Base-by-base conservation (phyloP, 2,888 invertebrate genomes). In the Aphodius sticticus region DNA sequence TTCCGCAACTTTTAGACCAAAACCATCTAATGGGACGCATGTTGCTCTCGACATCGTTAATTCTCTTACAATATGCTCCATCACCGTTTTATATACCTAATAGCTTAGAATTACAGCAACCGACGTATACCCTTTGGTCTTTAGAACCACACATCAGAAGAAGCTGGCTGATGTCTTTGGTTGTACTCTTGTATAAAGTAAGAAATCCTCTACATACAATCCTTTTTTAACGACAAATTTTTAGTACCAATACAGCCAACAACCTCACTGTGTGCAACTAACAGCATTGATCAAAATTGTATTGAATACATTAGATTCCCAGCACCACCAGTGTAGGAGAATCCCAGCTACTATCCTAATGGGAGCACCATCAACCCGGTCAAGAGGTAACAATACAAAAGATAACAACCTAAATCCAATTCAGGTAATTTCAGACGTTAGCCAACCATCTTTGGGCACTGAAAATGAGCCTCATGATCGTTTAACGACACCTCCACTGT, bases 131-230 rank as follows among this genome's bases (percentile, higher is more conserved):
- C 14, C 91, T 99, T 76, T 97, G 96, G 93, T 93, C 94, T 83
- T 90, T 99, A 80, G 96, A 97, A 87, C 94, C 97, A 0, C 96
- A 97, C 86, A 93, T 95, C 12, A 91, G 99, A 4, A 92, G 96
- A 70, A 95, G 96, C 83, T 99, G 99, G 99, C 93, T 99, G 15
- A 95, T 96, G 92, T 93, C 98, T 0, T 89, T 99, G 16, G 93
- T 99, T 14, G 97, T 99, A 14, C 93, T 99, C 78, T 91, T 99
- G 0, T 99, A 99, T 87, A 99, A 99, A 94, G 97, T 97, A 89
- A 84, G 69, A 69, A 76, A 37, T 76, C 36, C 76, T 69, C 7
- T 69, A n/a, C 16, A 2, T 6, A 6, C 9, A 69, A 53, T 9
- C 53, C 53, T 53, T 53, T 12, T 53, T 53, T 53, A 53, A 53